Base-by-base conservation (phyloP, 2,113 vertebrate genomes). In the Notothenia coriiceps region DNA sequence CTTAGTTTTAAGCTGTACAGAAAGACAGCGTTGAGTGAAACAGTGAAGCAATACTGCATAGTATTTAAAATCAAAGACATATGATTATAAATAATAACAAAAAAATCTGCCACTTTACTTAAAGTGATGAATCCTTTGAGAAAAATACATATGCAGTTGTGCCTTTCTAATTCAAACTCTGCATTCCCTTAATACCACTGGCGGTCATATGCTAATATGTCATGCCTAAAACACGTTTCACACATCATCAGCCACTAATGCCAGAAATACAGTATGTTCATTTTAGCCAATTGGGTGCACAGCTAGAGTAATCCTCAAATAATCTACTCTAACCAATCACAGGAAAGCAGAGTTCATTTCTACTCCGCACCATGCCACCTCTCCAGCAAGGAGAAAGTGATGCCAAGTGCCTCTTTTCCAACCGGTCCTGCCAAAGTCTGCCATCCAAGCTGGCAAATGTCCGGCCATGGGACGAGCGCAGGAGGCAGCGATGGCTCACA, bases 361-460 rank as follows among this genome's bases (percentile, higher is more conserved):
- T 66, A 69, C 72, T 82, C 79, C 44, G 67, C 70, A 82, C 65
- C 74, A 81, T 33, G 15, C 86, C 79, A 74, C 80, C 89, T 91
- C 74, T 79, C 71, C 81, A 82, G 80, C 70, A 66, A 70, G 80
- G 72, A 76, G 57, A 67, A 22, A 33, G 35, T 56, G 68, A 70
- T 80, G 82, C 87, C 88, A 92, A 91, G 88, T 76, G 79, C 69
- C 77, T 88, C 75, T 91, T 93, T 92, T 93, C 90, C 90, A 77
- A 52, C 69, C 1, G 63, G 62, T 76, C 56, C 40, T 93, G 94
- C 94, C 95, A 95, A 92, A 68, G 74, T 80, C 80, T 93, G 86
- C 76, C 86, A 91, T 91, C 85, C 88, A 88, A 92, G 79, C 83
- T 94, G 93, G 89, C 93, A 85, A 80, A 84, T 70, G 73, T 87